Evolutionary conservation across 2,888 invertebrate species (phyloP).

Genomic region (Laothoe populi): DNA sequence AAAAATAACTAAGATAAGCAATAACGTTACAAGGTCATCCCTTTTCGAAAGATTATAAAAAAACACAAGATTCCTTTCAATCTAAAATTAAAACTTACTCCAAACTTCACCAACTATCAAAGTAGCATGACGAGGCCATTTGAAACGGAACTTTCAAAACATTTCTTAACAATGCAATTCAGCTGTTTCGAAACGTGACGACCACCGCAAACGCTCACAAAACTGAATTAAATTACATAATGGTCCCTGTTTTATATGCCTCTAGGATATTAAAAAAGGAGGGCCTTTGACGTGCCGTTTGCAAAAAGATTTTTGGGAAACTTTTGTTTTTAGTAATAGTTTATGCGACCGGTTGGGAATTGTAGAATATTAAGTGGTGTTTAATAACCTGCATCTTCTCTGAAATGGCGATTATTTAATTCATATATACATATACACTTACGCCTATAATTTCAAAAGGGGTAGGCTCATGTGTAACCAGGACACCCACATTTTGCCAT

Average conservation of each 20-base stretch:
- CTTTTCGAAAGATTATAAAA: no score
- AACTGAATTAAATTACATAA: not conserved
- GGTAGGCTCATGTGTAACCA: no score
- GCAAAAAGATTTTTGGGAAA: not conserved
- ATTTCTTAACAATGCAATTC: conserved; percentile 14
- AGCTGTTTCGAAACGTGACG: not conserved
- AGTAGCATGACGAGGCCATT: not conserved
- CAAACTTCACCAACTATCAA: not conserved
- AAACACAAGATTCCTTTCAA: not conserved
- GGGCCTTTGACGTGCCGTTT: not conserved
- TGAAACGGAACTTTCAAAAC: not conserved
- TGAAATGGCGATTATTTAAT: no score
- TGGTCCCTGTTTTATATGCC: not conserved
- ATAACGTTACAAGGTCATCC: no score
- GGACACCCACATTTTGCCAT: no score
- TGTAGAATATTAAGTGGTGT: no score
- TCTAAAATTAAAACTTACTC: not conserved
- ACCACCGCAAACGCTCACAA: not conserved
- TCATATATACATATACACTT: no score
- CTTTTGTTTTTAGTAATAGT: not conserved
- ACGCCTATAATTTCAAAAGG: no score
- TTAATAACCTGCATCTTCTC: no score
- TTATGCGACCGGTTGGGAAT: no score
- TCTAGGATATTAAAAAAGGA: not conserved
- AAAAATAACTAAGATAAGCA: no score